Evolutionary conservation across 2,797 vertebrate species (phyloP).

Genomic region (Helicolenus hilgendorfi): DNA sequence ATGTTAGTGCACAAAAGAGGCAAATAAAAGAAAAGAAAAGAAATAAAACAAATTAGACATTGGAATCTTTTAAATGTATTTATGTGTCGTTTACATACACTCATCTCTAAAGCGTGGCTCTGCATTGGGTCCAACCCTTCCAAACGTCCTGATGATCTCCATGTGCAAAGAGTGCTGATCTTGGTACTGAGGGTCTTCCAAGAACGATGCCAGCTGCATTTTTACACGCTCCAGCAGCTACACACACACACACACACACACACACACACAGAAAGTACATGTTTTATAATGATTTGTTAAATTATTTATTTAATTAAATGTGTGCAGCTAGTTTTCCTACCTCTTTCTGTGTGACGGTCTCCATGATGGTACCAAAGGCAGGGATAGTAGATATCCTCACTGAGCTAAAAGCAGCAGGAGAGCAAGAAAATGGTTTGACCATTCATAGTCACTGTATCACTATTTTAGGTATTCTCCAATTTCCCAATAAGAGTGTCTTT

Average conservation of each 20-base stretch:
- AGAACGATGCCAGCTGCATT: slow-evolving; percentile 98
- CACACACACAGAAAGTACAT: not conserved
- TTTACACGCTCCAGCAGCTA: slow-evolving; percentile 98
- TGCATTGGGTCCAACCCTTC: slow-evolving; percentile 97
- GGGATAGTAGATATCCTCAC: slow-evolving; percentile 99
- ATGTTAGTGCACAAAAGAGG: not conserved
- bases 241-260: not conserved
- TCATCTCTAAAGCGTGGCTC: slow-evolving; percentile 99
- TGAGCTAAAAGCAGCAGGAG: slow-evolving; percentile 90
- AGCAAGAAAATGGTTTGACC: slow-evolving; percentile 57
- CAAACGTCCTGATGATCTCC: slow-evolving; percentile 98
- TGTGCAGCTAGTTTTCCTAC: slow-evolving; percentile 77
- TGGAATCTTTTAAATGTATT: not conserved
- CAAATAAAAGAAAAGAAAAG: not conserved
- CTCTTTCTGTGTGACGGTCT: slow-evolving; percentile 99
- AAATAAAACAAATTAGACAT: not conserved
- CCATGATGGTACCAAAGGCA: slow-evolving; percentile 99
- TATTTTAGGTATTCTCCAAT: not conserved
- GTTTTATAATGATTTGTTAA: not conserved
- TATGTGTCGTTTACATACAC: slow-evolving; percentile 89
- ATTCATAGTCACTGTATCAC: not conserved
- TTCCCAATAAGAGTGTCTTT: not conserved
- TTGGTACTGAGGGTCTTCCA: slow-evolving; percentile 99
- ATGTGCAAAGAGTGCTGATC: slow-evolving; percentile 98
- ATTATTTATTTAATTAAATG: not conserved